phyloP scores from a whole-genome alignment of 2,888 invertebrate species.

The Brenthis ino region DNA sequence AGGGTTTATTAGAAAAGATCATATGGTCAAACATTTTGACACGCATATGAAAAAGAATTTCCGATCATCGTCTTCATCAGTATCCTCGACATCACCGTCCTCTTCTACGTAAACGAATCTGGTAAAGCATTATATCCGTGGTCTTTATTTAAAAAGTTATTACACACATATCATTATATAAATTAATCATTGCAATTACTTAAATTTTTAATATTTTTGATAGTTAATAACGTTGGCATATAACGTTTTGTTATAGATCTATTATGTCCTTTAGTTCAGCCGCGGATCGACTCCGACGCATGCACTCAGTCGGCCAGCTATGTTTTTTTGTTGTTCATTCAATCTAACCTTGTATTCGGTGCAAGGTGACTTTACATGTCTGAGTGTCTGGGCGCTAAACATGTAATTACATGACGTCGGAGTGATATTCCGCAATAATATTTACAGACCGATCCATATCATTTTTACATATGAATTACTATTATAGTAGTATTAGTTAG shows the following conservation, averaged over 20 bases:
- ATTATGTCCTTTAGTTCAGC: conserved; percentile 46
- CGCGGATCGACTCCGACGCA: conserved; percentile 53
- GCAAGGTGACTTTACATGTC: conserved; percentile 81
- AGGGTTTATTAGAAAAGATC: conserved; percentile 94
- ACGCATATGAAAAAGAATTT: conserved; percentile 87
- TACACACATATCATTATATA: conserved; percentile 60
- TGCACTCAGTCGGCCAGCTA: conserved; percentile 61
- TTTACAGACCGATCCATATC: conserved; percentile 74
- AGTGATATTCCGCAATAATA: conserved; percentile 65
- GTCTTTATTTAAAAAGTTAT: conserved; percentile 37
- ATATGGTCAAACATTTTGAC: conserved; percentile 93
- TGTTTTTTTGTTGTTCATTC: conserved; percentile 76
- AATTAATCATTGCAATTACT: conserved; percentile 45
- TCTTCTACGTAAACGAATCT: conserved; percentile 45
- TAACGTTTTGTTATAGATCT: conserved; percentile 47
- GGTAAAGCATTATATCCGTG: conserved; percentile 24
- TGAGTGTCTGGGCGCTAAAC: conserved; percentile 77
- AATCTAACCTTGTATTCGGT: conserved; percentile 74
- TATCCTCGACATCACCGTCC: conserved; percentile 54
- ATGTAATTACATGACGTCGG: conserved; percentile 76
- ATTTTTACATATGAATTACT: conserved; percentile 63
- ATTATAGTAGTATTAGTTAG: conserved; percentile 56
- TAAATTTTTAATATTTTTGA: conserved; percentile 45
- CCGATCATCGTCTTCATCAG: conserved; percentile 59
- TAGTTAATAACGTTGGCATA: conserved; percentile 47